Conservation (phyloP, 92 coral and sea anemone genomes). For the Zoanthus solanderi region DNA sequence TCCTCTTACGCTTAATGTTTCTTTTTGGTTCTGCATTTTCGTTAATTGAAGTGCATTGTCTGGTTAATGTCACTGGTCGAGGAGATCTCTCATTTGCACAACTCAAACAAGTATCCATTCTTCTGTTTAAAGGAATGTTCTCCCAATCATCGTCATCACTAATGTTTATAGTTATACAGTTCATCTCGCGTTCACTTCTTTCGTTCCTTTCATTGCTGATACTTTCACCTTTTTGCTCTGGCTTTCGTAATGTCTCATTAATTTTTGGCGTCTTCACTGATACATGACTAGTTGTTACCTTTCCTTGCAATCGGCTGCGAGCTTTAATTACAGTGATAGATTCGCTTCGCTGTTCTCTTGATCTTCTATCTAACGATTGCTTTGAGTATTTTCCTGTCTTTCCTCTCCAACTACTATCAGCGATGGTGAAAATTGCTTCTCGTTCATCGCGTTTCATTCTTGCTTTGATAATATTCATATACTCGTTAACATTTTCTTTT, state of each 20-base stretch:
- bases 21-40: neutral
- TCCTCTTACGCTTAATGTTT: neutral
- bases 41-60: neutral
- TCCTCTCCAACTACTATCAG: neutral
- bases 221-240: neutral
- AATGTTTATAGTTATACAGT: neutral
- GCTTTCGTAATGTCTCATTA: neutral
- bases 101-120: neutral
- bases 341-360: neutral
- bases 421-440: neutral
- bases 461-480: neutral
- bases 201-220: neutral
- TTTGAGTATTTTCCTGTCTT: neutral
- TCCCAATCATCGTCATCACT: neutral
- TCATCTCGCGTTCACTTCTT: neutral
- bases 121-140: neutral
- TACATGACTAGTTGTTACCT: neutral
- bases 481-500: neutral
- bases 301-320: conserved; percentile 3
- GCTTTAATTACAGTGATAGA: conserved; percentile 16
- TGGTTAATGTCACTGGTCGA: neutral
- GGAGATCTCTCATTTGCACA: neutral
- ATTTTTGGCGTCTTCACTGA: neutral
- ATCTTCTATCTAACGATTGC: neutral
- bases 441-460: conserved; percentile 3